A percentile compares a stretch with the other conserved stretches of the same genome.
Evolutionary conservation across 2,888 invertebrate species (phyloP).

Genomic region (Nycteola revayana): DNA sequence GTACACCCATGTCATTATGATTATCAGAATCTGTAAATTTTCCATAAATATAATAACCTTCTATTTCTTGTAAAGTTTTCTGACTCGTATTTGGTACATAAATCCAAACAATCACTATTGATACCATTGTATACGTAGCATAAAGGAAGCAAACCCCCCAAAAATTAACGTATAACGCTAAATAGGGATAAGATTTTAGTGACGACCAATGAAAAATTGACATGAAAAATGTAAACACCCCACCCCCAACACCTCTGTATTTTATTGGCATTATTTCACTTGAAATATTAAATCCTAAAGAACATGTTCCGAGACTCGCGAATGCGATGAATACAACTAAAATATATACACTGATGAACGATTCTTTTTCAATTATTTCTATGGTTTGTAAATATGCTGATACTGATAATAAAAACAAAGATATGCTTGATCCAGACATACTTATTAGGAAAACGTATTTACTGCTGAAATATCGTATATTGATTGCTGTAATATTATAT

Average conservation of each 20-base stretch:
- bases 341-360: slow-evolving; percentile 16
- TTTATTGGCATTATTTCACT: slow-evolving; percentile 31
- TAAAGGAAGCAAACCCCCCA: slow-evolving; percentile 21
- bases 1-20: no score
- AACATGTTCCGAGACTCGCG: slow-evolving; percentile 16
- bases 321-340: slow-evolving; percentile 17
- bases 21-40: no score
- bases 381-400: slow-evolving; percentile 10
- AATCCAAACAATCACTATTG: slow-evolving; percentile 14
- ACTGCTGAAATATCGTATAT: slow-evolving; percentile 16
- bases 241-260: slow-evolving; percentile 24
- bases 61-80: no score
- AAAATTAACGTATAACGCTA: slow-evolving; percentile 13
- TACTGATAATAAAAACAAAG: slow-evolving; percentile 11
- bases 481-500: slow-evolving; percentile 10
- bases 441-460: slow-evolving; percentile 19
- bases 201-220: slow-evolving; percentile 23
- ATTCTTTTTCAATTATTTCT: slow-evolving; percentile 9
- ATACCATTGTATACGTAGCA: slow-evolving; percentile 4
- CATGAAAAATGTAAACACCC: slow-evolving; percentile 14
- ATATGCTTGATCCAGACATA: slow-evolving; percentile 14
- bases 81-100: no score
- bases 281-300: slow-evolving; percentile 22
- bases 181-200: slow-evolving; percentile 25
- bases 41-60: no score